Percentiles rank a stretch among this genome's conserved stretches.
Evolutionary conservation across 2,888 invertebrate species (phyloP).

Genomic region (Melinopterus prodromus): DNA sequence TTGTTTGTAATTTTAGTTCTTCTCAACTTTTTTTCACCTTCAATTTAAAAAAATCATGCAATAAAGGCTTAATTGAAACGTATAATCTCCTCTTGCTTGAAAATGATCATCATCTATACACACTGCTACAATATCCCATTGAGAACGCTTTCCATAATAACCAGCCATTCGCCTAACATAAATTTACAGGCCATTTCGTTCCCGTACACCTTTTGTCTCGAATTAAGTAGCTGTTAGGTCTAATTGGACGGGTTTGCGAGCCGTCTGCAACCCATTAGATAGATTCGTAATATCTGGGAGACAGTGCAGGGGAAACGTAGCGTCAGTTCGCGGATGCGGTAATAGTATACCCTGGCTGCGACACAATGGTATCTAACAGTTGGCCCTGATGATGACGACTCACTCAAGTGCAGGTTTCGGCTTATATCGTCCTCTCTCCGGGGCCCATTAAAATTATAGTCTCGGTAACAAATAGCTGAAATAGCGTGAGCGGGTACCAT

Average conservation of each 20-base stretch:
- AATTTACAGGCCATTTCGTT: not conserved
- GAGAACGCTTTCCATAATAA: not conserved
- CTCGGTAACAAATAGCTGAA: conserved; percentile 38
- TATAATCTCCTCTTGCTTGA: too few relatives aligned
- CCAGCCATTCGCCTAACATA: not conserved
- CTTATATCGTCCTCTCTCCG: not conserved
- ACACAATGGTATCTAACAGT: not conserved
- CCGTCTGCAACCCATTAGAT: not conserved
- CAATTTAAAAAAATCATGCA: too few relatives aligned
- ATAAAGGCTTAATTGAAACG: too few relatives aligned
- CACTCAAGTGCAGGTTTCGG: conserved; percentile 4
- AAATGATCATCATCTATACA: not conserved
- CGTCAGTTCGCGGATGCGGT: not conserved
- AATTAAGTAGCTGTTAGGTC: not conserved
- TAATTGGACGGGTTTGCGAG: not conserved
- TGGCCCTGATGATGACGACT: not conserved
- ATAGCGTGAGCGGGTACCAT: conserved; percentile 41
- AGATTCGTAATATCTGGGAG: not conserved
- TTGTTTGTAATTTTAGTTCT: too few relatives aligned
- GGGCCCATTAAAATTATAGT: conserved; percentile 42
- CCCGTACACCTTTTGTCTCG: not conserved
- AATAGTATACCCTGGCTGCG: not conserved
- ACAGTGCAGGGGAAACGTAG: not conserved
- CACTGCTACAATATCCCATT: not conserved
- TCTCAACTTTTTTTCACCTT: too few relatives aligned